Conservation (phyloP, 2,113 vertebrate species). For the Vidua chalybeata region DNA sequence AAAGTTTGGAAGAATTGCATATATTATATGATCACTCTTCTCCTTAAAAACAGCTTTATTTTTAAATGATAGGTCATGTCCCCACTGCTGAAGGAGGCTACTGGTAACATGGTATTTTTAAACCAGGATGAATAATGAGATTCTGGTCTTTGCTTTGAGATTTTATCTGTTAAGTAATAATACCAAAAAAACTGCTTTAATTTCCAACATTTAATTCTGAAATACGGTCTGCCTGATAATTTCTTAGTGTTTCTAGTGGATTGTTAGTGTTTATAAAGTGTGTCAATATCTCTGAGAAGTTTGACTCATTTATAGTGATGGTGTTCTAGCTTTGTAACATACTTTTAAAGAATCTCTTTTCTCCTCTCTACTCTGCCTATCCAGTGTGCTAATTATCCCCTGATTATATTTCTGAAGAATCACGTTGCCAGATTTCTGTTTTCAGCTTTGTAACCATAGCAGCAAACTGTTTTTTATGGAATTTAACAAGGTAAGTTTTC, state of each 20-base stretch:
- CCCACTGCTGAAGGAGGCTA: not conserved
- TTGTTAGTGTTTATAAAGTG: not conserved
- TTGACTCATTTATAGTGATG: not conserved
- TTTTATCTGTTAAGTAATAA: not conserved
- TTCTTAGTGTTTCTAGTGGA: not conserved
- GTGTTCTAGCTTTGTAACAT: not conserved
- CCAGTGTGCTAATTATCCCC: not conserved
- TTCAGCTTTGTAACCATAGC: conserved; percentile 45
- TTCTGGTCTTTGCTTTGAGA: not conserved
- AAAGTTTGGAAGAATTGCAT: not conserved
- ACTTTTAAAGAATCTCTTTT: not conserved
- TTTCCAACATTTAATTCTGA: not conserved
- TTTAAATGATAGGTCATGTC: not conserved
- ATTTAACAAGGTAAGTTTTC: conserved; percentile 44
- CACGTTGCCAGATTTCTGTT: not conserved
- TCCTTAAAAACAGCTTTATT: not conserved
- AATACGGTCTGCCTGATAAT: not conserved
- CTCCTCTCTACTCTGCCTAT: not conserved
- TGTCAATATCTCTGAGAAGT: not conserved
- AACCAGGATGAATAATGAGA: not conserved
- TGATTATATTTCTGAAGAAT: not conserved
- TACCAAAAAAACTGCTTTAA: not conserved
- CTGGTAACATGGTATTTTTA: not conserved
- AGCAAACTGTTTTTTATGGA: conserved; percentile 22
- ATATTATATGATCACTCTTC: not conserved